Evolutionary conservation across 2,113 vertebrate species (phyloP).

Genomic region (Poicephalus meyeri): DNA sequence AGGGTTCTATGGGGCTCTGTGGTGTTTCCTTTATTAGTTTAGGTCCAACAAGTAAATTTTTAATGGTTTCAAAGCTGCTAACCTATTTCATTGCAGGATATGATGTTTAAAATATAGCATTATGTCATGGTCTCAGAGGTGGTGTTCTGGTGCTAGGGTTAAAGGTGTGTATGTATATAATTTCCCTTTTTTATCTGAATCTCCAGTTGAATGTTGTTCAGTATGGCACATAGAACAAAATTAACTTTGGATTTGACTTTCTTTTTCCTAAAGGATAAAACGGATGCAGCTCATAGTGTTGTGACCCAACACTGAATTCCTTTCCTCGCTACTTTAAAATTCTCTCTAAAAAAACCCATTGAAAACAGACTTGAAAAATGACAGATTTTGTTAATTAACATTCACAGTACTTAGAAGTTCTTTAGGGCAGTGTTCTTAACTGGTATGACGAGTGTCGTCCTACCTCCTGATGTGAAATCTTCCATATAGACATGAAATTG

Average conservation of each 20-base stretch:
- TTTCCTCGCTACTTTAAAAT: conserved; percentile 60
- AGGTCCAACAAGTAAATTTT: conserved; percentile 57
- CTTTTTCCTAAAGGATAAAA: conserved; percentile 51
- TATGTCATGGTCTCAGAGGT: conserved; percentile 69
- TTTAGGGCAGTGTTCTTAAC: conserved; percentile 62
- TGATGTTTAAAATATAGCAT: conserved; percentile 69
- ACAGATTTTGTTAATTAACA: conserved; percentile 55
- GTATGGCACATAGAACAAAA: conserved; percentile 73
- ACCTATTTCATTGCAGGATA: conserved; percentile 71
- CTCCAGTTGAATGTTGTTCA: conserved; percentile 74
- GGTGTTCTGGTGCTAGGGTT: conserved; percentile 72
- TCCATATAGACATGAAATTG: conserved; percentile 55
- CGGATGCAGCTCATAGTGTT: conserved; percentile 72
- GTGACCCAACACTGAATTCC: conserved; percentile 62
- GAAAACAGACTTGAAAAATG: conserved; percentile 57
- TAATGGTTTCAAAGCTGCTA: conserved; percentile 74
- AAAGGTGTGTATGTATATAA: conserved; percentile 69
- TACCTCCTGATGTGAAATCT: conserved; percentile 44
- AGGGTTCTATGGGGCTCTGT: too few relatives aligned
- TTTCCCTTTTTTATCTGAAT: conserved; percentile 74
- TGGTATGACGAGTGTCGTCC: conserved; percentile 59
- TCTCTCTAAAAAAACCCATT: conserved; percentile 34
- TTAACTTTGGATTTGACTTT: conserved; percentile 67
- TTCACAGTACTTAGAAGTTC: conserved; percentile 63
- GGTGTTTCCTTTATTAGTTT: conserved; percentile 57